phyloP scores from a whole-genome alignment of 1,140 invertebrate species.

The Aradophagus sp. region DNA sequence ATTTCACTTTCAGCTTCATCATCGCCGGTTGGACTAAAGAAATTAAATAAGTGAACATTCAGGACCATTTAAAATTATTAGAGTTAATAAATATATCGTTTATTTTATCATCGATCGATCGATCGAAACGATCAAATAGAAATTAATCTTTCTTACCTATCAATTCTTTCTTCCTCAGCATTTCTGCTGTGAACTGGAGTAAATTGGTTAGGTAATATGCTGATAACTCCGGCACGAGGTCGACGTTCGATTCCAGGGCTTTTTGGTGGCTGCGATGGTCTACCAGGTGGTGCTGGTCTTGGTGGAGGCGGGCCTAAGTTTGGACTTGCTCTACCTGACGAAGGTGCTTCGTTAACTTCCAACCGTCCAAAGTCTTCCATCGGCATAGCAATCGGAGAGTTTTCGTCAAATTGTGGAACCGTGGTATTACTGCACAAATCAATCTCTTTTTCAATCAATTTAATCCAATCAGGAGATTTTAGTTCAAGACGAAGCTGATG shows the following conservation, averaged over 20 bases:
- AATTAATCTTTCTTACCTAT: conserved; percentile 39
- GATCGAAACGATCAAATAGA: too few relatives aligned
- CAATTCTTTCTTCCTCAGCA: conserved; percentile 35
- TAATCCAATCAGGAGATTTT: conserved; percentile 89
- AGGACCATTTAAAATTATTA: too few relatives aligned
- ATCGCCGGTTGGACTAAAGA: too few relatives aligned
- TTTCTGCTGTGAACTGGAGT: conserved; percentile 23
- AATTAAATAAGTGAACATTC: not conserved
- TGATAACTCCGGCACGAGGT: conserved; percentile 69
- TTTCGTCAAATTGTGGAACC: conserved; percentile 79
- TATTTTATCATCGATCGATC: too few relatives aligned
- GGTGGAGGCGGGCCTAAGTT: conserved; percentile 62
- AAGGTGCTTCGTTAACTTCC: conserved; percentile 56
- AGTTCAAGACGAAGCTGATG: conserved; percentile 83
- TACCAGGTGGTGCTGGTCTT: conserved; percentile 75
- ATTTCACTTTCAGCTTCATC: conserved; percentile 6
- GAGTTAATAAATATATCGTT: too few relatives aligned
- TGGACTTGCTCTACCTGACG: conserved; percentile 60
- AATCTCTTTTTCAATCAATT: conserved; percentile 87
- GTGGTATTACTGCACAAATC: conserved; percentile 89
- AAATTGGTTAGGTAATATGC: conserved; percentile 62
- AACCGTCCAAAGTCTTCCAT: conserved; percentile 70
- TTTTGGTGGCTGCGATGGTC: conserved; percentile 75
- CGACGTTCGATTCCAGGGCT: conserved; percentile 61
- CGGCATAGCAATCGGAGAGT: conserved; percentile 60